Evolutionary conservation across 2,888 invertebrate genomes (phyloP), one percentile per base, ranked within the genome.

Genomic region (Thalpophila matura): DNA sequence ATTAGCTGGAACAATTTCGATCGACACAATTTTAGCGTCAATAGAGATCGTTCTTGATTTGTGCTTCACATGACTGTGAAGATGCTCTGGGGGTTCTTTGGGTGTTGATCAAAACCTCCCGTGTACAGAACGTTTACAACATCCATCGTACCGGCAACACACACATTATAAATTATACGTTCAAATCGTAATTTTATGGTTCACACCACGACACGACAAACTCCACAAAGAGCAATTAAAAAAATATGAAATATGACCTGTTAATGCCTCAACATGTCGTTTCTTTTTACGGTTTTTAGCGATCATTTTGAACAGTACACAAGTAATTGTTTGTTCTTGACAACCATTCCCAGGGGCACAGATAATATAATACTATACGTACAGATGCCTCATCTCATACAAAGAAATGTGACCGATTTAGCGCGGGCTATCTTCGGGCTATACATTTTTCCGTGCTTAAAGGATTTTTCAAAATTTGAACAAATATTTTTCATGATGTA

Each of bases 161-260:
- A 51, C 49, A 61, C 33, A 54, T 61, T 56, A 50, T 69, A 70
- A 59, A 76, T 61, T 54, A 76, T 62, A 63, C 61, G 65, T 68
- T 65, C 35, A 69, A 78, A 64, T 76, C 46, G 63, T 63, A 60
- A 72, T 71, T 80, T 73, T 64, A 76, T 54, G 56, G 45, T 62
- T 43, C n/a, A 42, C 54, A 57, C 47, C 51, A 46, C 57, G 22
- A 40, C 50, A 51, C 57, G 22, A 40, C 50, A 51, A 55, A 35
- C 26, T 46, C 27, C 22, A 74, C 67, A 68, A 65, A 69, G 43
- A 33, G 40, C 45, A 64, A 76, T 80, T 65, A 80, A 75, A 66
- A 75, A 66, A 50, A 61, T 42, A 70, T 62, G 46, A 76, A 68
- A 63, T 66, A 65, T 60, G 46, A 37, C 53, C 60, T 20, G 20